Conservation (phyloP, 2,797 vertebrate genomes). For the Botia kubotai region DNA sequence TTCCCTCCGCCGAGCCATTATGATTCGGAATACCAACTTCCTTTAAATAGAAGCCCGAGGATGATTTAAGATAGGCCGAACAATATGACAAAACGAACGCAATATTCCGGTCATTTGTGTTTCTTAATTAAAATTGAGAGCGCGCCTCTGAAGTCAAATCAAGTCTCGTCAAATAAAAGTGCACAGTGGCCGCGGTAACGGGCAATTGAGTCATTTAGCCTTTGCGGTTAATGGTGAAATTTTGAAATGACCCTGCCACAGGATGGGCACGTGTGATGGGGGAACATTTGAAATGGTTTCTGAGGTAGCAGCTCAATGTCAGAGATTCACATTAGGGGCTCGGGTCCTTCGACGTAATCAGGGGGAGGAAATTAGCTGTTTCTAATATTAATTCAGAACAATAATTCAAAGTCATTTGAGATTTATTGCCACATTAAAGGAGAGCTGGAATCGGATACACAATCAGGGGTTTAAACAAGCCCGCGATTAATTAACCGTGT, state of each 20-base stretch:
- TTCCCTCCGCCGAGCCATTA: conserved; percentile 92
- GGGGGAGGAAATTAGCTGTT: conserved; percentile 71
- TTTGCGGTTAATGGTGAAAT: conserved; percentile 53
- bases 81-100: conserved; percentile 57
- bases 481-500: conserved; percentile 57
- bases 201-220: conserved; percentile 52
- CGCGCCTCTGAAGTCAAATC: conserved; percentile 50
- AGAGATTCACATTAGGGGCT: conserved; percentile 62
- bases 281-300: conserved; percentile 55
- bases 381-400: conserved; percentile 71
- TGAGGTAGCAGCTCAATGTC: conserved; percentile 67
- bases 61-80: conserved; percentile 73
- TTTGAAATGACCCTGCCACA: conserved; percentile 43
- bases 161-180: conserved; percentile 55
- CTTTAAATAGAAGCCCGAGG: conserved; percentile 82
- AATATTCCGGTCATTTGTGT: conserved; percentile 64
- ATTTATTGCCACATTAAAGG: conserved; percentile 69
- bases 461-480: conserved; percentile 60
- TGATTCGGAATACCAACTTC: conserved; percentile 93
- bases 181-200: conserved; percentile 48
- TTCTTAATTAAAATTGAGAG: conserved; percentile 67
- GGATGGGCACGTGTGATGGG: conserved; percentile 61
- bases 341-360: conserved; percentile 69
- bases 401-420: conserved; percentile 73
- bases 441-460: conserved; percentile 56